Percentiles rank a stretch among this genome's conserved stretches.
phyloP scores from a whole-genome alignment of 2,888 invertebrate genomes.

The Conus canariensis region DNA sequence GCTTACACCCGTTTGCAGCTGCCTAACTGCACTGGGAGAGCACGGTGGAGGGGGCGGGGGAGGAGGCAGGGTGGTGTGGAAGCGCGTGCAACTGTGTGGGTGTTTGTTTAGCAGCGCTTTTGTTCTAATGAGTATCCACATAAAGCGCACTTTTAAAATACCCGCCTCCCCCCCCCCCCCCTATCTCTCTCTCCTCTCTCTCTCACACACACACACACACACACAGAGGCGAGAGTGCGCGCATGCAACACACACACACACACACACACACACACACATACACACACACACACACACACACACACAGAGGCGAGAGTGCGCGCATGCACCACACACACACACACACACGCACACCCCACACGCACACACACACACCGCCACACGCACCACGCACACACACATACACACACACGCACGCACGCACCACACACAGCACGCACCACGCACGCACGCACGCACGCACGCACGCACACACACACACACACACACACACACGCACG shows the following conservation, averaged over 20 bases:
- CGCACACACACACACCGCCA: background rate
- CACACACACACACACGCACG: background rate
- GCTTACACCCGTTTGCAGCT: too few species aligned
- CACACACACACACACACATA: background rate
- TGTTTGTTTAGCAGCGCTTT: background rate
- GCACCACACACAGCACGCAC: too few species aligned
- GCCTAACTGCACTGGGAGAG: too few species aligned
- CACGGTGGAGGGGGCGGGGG: too few species aligned
- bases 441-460: background rate
- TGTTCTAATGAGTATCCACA: too few species aligned
- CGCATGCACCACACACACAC: background rate
- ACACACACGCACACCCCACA: background rate
- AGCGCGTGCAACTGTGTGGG: too few species aligned
- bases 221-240: background rate
- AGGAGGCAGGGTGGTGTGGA: too few species aligned
- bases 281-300: background rate
- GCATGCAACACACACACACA: background rate
- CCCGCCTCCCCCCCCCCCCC: background rate
- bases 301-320: too few species aligned
- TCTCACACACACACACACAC: background rate
- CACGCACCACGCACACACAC: background rate
- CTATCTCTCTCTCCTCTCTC: constrained; percentile 6
- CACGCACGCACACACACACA: background rate
- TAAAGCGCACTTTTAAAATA: too few species aligned
- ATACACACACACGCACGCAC: background rate